phyloP scores from a whole-genome alignment of 2,113 vertebrate species.

The Neofelis nebulosa region DNA sequence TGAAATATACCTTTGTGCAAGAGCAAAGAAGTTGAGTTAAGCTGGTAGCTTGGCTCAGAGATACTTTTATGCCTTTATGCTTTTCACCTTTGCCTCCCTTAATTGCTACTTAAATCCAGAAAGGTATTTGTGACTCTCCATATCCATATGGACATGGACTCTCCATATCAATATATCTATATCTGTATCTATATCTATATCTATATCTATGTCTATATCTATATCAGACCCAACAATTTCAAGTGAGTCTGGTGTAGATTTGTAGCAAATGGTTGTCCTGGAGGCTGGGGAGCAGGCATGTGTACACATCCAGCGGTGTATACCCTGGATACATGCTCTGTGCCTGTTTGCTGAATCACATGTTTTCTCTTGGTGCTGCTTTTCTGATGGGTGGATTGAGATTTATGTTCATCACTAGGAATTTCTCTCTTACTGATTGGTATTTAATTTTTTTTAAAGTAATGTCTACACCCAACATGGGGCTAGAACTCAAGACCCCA shows the following conservation, averaged over 20 bases:
- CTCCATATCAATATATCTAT: too few species aligned
- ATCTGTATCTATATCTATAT: too few species aligned
- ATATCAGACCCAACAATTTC: not conserved
- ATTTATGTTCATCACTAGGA: not conserved
- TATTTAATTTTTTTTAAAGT: not conserved
- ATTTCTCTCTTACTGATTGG: not conserved
- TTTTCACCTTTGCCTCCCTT: not conserved
- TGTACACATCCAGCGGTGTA: not conserved
- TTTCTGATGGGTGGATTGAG: not conserved
- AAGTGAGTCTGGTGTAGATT: not conserved
- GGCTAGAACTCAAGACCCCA: not conserved
- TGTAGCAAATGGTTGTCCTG: not conserved
- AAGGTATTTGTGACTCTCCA: not conserved
- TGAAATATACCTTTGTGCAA: conserved; percentile 70
- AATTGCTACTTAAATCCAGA: conserved; percentile 45
- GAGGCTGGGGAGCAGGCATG: not conserved
- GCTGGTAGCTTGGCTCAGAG: conserved; percentile 25
- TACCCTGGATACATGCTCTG: not conserved
- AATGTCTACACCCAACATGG: not conserved
- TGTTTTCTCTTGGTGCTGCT: not conserved
- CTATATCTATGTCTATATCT: not conserved
- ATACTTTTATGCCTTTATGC: not conserved
- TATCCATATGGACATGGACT: not conserved
- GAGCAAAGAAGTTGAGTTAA: conserved; percentile 31
- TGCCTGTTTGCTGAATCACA: not conserved